phyloP scores from a whole-genome alignment of 2,888 invertebrate genomes.

The Xestia sexstrigata region DNA sequence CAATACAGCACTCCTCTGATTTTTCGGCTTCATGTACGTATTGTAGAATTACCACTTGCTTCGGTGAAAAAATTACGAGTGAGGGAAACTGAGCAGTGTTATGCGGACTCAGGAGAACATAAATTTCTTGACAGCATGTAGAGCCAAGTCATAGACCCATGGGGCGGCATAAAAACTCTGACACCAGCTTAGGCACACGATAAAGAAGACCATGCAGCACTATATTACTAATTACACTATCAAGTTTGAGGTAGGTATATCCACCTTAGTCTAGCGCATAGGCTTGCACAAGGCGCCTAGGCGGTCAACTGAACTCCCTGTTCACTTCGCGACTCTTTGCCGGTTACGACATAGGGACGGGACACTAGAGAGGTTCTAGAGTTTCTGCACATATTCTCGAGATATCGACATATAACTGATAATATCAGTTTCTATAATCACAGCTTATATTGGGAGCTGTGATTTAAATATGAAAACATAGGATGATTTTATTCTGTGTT shows the following conservation, averaged over 20 bases:
- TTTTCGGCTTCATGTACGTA: no score
- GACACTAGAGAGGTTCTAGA: slow-evolving; percentile 11
- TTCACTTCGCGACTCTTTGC: slow-evolving; percentile 65
- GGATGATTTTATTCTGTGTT: not conserved
- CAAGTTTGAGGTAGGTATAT: slow-evolving; percentile 3
- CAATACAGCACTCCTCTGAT: no score
- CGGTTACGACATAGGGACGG: slow-evolving; percentile 52
- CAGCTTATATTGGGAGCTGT: not conserved
- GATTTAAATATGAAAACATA: not conserved
- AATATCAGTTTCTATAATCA: no score
- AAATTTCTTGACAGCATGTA: no score
- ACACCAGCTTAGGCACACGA: no score
- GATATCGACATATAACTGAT: slow-evolving; percentile 13
- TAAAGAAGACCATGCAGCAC: not conserved
- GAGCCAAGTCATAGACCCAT: no score
- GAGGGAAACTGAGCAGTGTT: no score
- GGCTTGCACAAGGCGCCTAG: slow-evolving; percentile 69
- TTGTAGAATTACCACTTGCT: no score
- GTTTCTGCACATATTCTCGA: not conserved
- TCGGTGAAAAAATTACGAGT: no score
- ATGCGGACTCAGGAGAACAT: no score
- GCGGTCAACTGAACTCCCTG: slow-evolving; percentile 68
- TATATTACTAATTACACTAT: not conserved
- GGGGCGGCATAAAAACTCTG: no score
- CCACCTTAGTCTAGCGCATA: slow-evolving; percentile 49